Evolutionary conservation across 2,888 invertebrate species (phyloP), one percentile per base, ranked within the genome.

Genomic region (Tinea trinotella): DNA sequence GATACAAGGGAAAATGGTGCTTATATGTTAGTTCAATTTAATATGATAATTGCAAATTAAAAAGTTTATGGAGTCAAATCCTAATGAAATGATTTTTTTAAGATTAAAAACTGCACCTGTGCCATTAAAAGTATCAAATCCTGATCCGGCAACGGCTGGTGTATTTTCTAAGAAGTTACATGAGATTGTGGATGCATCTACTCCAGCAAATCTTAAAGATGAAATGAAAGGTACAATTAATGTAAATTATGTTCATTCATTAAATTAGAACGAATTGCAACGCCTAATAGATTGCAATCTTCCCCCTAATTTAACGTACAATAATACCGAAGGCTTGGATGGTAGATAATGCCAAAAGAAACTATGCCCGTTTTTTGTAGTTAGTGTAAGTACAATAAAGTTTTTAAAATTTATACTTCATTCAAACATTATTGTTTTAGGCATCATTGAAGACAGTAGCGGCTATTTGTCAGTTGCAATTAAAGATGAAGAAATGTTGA

Each of bases 61-160:
- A 7, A 30, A 7, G 30, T 4, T 2, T 7, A 30, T 2, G n/a
- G 2, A 30, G 2, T 10, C 7, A 10, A 30, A 40, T 22, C 35
- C 30, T 53, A 12, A 34, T 15, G 30, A 7, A n/a, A 5, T 7
- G 13, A 36, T 0, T 52, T 19, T 44, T 58, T 54, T 44, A 58
- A 79, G 80, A 30, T 69, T 80, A 52, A 68, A 70, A 57, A 65
- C 74, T 3, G 77, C 80, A 0, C 80, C 77, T 3, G 79, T 77
- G n/a, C n/a, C n/a, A 0, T 57, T 81, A 3, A 58, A 65, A 2
- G 65, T 61, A 12, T 56, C 60, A 0, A 54, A 36, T 0, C 74
- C 77, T 0, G 68, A 78, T 44, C 56, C 66, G 2, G 34, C 46
- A 0, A 71, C 67, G 1, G 62, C 58, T 1, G 65, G 68, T 0